phyloP scores from a whole-genome alignment of 2,113 vertebrate genomes.

The Otocyon megalotis region DNA sequence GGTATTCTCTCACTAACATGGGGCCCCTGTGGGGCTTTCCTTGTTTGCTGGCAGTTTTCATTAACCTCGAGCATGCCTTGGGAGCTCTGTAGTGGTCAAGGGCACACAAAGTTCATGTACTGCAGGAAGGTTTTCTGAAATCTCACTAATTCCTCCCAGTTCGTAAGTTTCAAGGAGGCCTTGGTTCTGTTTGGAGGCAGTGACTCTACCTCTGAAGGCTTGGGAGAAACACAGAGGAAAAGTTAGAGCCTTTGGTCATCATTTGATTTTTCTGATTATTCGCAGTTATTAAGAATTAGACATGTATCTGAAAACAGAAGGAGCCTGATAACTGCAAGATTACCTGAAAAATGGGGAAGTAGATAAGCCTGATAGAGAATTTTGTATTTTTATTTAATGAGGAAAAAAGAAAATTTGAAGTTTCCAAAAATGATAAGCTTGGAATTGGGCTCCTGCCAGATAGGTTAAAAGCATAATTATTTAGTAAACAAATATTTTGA shows the following conservation, averaged over 20 bases:
- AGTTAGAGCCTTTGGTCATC: not conserved
- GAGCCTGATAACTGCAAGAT: not conserved
- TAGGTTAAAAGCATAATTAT: not conserved
- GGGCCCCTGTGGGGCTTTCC: not conserved
- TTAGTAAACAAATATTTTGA: not conserved
- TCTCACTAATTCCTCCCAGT: not conserved
- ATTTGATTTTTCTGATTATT: not conserved
- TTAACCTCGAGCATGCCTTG: not conserved
- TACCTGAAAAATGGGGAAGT: not conserved
- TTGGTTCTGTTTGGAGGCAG: not conserved
- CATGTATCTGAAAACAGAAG: not conserved
- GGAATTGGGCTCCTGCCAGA: not conserved
- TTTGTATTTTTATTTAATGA: not conserved
- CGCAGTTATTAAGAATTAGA: not conserved
- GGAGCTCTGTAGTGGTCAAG: not conserved
- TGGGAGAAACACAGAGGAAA: not conserved
- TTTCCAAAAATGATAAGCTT: not conserved
- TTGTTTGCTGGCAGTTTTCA: not conserved
- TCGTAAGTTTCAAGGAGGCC: not conserved
- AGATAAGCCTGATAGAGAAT: fast-evolving
- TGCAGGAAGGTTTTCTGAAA: not conserved
- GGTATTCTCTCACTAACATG: not conserved
- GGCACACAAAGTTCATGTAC: not conserved
- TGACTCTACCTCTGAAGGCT: not conserved
- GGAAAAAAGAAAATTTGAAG: not conserved